Evolutionary conservation across 2,797 vertebrate genomes (phyloP), one percentile per base, ranked within the genome.

Genomic region (Poecilia wingei): DNA sequence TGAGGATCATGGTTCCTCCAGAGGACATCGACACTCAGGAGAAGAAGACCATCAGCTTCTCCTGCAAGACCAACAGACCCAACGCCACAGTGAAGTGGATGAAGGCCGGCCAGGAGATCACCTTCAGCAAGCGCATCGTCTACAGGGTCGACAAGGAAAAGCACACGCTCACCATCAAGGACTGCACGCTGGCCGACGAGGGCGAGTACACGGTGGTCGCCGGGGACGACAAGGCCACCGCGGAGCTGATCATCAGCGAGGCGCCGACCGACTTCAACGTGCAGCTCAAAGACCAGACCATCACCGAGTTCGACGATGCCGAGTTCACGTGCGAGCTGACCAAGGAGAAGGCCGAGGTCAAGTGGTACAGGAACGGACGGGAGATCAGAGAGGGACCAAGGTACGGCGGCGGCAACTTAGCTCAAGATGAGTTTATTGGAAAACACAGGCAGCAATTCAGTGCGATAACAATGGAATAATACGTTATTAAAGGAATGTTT

Each of bases 1-100:
- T 99, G 84, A 97, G 92, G 92, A 98, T 99, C 59, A 73, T 98
- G 79, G 97, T 97, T 74, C 98, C 98, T 81, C 96, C 97, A 82
- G 96, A 98, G 92, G 98, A 99, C 86, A 94, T 98, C 49, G 98
- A 99, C 95, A 99, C 98, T 22, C 98, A 98, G 95, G 98, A 99
- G 92, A 99, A 98, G 94, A 99, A 97, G 84, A 96, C 96, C 0
- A 95, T 97, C 82, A 97, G 95, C 70, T 99, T 99, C 95, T 97
- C 96, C 89, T 99, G 98, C 86, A 99, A 99, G 93, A 98, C 99
- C 76, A 99, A 99, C 94, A 95, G 96, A 86, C 96, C 93, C 75
- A 97, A 97, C 14, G 97, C 96, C 75, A 99, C 95, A 0, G 92
- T 99, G 72, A 97, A 96, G 77, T 99, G 98, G 98, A 96, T 97